Evolutionary conservation across 2,113 vertebrate species (phyloP).

Genomic region (Uria aalge): DNA sequence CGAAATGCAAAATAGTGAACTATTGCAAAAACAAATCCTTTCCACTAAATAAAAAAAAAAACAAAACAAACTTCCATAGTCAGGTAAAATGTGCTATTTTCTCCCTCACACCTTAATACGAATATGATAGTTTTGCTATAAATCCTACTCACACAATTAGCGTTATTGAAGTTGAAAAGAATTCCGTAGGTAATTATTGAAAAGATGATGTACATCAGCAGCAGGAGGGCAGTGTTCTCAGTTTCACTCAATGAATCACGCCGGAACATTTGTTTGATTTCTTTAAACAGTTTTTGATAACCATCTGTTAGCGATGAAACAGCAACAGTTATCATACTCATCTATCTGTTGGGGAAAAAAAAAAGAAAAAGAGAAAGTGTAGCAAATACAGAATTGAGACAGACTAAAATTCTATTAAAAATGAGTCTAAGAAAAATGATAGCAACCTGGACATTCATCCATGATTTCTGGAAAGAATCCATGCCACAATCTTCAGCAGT

Average conservation of each 20-base stretch:
- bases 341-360: not conserved
- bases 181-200: slow-evolving; percentile 21
- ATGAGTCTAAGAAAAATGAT: not conserved
- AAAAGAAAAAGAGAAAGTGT: not conserved
- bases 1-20: not conserved
- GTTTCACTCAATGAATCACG: not conserved
- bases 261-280: slow-evolving; percentile 18
- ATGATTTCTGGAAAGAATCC: not conserved
- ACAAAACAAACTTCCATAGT: not conserved
- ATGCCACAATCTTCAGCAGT: not conserved
- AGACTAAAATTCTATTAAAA: not conserved
- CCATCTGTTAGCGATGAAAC: slow-evolving; percentile 8
- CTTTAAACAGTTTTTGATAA: slow-evolving; percentile 42
- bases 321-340: not conserved
- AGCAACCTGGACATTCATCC: not conserved
- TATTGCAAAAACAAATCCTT: not conserved
- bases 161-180: not conserved
- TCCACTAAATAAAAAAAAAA: not conserved
- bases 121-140: not conserved
- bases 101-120: not conserved
- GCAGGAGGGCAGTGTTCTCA: not conserved
- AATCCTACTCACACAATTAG: not conserved
- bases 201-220: not conserved
- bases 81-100: not conserved
- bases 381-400: not conserved